These are phyloP conservation scores for Parotocinclus haroldoi DNA, from an alignment of 2,797 vertebrate species.

Conservation along the genomic window DNA sequence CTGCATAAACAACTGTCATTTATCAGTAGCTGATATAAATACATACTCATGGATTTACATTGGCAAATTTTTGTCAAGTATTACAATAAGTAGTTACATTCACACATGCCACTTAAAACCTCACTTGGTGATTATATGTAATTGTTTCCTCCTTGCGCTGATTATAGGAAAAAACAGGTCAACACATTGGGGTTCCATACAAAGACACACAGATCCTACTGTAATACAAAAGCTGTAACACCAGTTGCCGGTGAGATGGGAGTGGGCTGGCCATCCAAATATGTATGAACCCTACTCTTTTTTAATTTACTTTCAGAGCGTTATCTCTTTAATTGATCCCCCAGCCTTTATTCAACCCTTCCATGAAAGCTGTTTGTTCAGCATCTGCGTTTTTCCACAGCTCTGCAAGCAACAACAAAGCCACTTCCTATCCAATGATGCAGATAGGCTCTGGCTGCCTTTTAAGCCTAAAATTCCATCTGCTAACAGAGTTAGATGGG, in stretches of 20 bases:
- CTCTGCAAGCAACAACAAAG: constrained; percentile 31
- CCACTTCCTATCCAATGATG: constrained; percentile 22
- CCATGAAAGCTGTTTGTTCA: constrained; percentile 16
- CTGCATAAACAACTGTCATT: too few species aligned
- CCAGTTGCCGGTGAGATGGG: neutral
- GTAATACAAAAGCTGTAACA: constrained; percentile 2
- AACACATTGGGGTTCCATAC: too few species aligned
- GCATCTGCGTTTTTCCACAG: constrained; percentile 13
- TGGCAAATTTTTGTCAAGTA: too few species aligned
- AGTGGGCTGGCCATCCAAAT: neutral
- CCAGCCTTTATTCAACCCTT: constrained; percentile 23
- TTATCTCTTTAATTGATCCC: constrained; percentile 35
- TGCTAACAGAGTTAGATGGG: neutral
- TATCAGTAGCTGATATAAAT: too few species aligned
- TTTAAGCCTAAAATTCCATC: constrained; percentile 24
- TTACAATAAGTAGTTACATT: too few species aligned
- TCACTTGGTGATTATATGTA: too few species aligned
- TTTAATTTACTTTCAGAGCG: constrained; percentile 24
- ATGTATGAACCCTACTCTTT: constrained; percentile 4
- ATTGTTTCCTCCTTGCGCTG: too few species aligned
- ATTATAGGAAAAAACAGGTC: too few species aligned
- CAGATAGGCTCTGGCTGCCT: constrained; percentile 5
- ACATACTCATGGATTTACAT: too few species aligned
- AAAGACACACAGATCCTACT: neutral
- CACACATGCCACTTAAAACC: too few species aligned